Percentiles rank a stretch among this genome's conserved stretches.
Evolutionary conservation across 1,140 invertebrate genomes (phyloP).

Genomic region (Arctopsyche grandis): DNA sequence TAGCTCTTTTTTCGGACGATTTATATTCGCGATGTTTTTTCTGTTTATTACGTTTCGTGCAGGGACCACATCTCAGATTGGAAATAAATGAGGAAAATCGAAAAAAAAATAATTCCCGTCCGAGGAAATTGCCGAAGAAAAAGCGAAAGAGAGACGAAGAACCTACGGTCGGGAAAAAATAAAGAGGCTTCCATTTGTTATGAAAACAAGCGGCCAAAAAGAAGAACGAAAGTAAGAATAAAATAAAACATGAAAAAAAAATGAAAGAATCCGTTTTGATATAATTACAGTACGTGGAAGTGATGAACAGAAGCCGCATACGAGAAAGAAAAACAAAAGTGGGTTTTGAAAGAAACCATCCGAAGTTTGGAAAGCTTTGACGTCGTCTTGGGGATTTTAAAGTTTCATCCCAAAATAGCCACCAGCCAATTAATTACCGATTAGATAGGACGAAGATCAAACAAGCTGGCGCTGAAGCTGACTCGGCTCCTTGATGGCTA

Average conservation of each 20-base stretch:
- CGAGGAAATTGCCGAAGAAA: not conserved
- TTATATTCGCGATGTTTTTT: constrained; percentile 36
- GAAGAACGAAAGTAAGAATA: not conserved
- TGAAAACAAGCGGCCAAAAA: constrained; percentile 41
- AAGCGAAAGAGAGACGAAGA: not conserved
- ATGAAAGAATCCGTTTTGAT: constrained; percentile 10
- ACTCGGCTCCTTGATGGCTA: no score
- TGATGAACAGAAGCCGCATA: constrained; percentile 27
- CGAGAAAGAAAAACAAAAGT: not conserved
- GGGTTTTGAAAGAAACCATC: not conserved
- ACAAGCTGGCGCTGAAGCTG: no score
- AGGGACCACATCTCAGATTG: constrained; percentile 31
- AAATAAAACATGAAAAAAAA: not conserved
- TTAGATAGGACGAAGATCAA: no score
- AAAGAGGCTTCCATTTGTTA: constrained; percentile 43
- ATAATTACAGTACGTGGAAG: constrained; percentile 40
- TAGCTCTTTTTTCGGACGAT: constrained; percentile 16
- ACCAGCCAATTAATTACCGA: no score
- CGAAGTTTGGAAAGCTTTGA: no score
- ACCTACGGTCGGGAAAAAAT: constrained; percentile 11
- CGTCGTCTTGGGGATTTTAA: no score
- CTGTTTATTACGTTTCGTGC: constrained; percentile 40
- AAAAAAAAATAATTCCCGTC: constrained; percentile 40
- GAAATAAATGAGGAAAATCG: constrained; percentile 41
- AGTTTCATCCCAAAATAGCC: no score